Evolutionary conservation across 1,140 invertebrate genomes (phyloP), one percentile per base, ranked within the genome.

Genomic region (Papilio xuthus): DNA sequence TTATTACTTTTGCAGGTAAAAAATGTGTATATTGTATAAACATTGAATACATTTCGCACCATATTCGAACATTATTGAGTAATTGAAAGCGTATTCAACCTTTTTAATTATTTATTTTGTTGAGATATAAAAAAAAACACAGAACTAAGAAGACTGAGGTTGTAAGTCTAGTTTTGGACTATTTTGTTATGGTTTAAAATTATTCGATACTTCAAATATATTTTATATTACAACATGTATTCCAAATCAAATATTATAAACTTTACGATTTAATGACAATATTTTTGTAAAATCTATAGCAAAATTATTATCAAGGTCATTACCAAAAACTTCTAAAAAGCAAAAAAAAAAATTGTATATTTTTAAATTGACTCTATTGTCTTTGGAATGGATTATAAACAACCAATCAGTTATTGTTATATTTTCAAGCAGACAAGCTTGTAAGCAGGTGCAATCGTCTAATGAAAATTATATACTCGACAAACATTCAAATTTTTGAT

Each of bases 11-110:
- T 75, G 47, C 47, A 75, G 60, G 6, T 13, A 41, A 60, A 60
- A 75, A 75, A 56, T 72, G 12, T 75, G 28, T 75, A 75, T 74
- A 74, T 56, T 73, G 71, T 73, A 53, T 50, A 73, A 73, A 50
- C 20, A 75, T 37, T 56, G 41, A 56, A 75, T 18, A 32, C n/a
- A n/a, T 20, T 15, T 56, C 50, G 50, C 73, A 75, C 73, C 73
- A 20, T 72, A 63, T 63, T 63, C 23, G 1, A 63, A 26, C 28
- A 60, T 60, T 60, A 60, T 23, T 60, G 20, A 60, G 47, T 50
- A 44, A n/a, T 53, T 53, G 23, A 60, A n/a, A n/a, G 53, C 23
- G 23, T 20, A 23, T 60, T 23, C 9, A 7, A 26, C 9, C n/a
- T 60, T 26, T 23, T 60, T 7, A 60, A 20, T 60, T 60, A 50